Conservation (phyloP, 2,797 vertebrate genomes). For the Periparus ater region DNA sequence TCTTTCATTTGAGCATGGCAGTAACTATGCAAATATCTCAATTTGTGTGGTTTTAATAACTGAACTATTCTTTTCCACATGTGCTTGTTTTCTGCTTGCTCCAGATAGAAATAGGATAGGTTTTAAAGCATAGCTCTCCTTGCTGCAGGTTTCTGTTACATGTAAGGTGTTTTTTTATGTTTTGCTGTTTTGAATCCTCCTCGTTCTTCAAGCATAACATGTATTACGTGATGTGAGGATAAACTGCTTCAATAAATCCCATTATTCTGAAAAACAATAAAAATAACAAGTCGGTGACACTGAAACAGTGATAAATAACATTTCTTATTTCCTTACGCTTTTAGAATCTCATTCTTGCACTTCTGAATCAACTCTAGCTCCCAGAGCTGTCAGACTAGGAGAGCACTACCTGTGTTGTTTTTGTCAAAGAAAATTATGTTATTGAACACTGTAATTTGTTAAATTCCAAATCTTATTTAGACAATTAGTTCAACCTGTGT, state of each 20-base stretch:
- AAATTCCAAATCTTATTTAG: slow-evolving; percentile 50
- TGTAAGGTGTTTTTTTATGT: not conserved
- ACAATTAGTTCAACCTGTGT: slow-evolving; percentile 41
- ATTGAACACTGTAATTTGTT: slow-evolving; percentile 23
- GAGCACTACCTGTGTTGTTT: slow-evolving; percentile 18
- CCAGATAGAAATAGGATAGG: not conserved
- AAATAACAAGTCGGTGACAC: slow-evolving; percentile 57
- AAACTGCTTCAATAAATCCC: slow-evolving; percentile 60
- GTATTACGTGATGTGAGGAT: slow-evolving; percentile 26
- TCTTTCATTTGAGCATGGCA: not conserved
- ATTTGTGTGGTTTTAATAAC: slow-evolving; percentile 24
- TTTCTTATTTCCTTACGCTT: slow-evolving; percentile 36
- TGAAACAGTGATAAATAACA: slow-evolving; percentile 46
- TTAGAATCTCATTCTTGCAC: slow-evolving; percentile 40
- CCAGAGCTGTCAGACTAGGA: slow-evolving; percentile 2
- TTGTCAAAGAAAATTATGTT: slow-evolving; percentile 19
- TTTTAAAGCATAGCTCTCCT: not conserved
- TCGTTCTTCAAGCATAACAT: not conserved
- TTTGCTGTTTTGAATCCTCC: not conserved
- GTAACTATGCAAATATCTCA: not conserved
- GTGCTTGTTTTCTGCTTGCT: not conserved
- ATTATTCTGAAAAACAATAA: slow-evolving; percentile 68
- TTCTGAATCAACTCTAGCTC: slow-evolving; percentile 17
- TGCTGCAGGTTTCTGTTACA: not conserved
- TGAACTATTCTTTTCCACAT: not conserved